Percentiles rank a stretch among this genome's conserved stretches.
These are phyloP conservation scores for Sprattus sprattus DNA, from an alignment of 2,113 vertebrate species.

Conservation along the genomic window DNA sequence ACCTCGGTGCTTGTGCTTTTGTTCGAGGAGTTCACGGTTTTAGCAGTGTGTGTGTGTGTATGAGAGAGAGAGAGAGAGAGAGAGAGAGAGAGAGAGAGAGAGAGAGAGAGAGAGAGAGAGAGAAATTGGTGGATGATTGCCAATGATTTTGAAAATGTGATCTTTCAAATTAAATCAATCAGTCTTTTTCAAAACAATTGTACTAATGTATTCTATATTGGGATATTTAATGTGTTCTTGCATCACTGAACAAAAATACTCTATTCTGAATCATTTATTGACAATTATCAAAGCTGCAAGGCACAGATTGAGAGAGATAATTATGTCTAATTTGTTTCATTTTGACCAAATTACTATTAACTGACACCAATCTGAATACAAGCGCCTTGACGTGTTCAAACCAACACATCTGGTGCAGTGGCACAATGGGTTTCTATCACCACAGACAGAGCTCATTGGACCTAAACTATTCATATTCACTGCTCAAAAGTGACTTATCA, in stretches of 20 bases:
- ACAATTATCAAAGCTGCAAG: background rate
- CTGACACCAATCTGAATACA: background rate
- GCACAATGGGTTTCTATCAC: background rate
- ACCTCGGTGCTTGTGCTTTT: constrained; percentile 45
- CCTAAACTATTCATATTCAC: background rate
- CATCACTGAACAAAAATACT: background rate
- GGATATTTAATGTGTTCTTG: background rate
- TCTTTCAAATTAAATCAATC: background rate
- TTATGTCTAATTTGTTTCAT: background rate
- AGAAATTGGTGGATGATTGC: background rate
- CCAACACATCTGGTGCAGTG: background rate
- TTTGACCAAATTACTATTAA: background rate
- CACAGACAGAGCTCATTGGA: background rate
- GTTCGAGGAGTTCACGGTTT: constrained; percentile 52
- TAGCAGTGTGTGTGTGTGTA: constrained; percentile 22
- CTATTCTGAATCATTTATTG: constrained; percentile 44
- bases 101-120: constrained; percentile 12
- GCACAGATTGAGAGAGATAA: background rate
- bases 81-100: constrained; percentile 39
- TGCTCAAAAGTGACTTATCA: background rate
- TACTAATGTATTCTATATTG: background rate
- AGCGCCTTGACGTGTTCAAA: background rate
- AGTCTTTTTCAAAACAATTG: no score
- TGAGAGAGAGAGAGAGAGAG: constrained; percentile 52
- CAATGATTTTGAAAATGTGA: background rate